Percentiles rank a stretch among this genome's conserved stretches.
These are phyloP conservation scores for Lepidurus couesii DNA, from an alignment of 1,140 invertebrate species.

Conservation along the genomic window DNA sequence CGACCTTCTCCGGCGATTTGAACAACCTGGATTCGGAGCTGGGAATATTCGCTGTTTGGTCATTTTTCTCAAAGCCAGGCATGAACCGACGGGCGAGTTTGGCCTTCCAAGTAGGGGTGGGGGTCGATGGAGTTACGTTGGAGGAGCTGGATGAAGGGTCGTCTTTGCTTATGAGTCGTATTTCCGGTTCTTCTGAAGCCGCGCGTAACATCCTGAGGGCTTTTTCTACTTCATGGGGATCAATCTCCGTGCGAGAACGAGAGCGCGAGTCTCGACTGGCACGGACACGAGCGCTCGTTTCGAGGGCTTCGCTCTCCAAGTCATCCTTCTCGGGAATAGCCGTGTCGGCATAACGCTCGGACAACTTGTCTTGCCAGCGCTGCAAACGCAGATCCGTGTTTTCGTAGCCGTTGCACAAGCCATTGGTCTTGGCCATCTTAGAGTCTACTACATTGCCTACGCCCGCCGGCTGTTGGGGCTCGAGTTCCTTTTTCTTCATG, in stretches of 20 bases:
- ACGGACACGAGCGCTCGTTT: slow-evolving; percentile 33
- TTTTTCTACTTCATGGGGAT: slow-evolving; percentile 38
- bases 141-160: background rate
- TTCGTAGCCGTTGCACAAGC: slow-evolving; percentile 43
- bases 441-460: slow-evolving; percentile 48
- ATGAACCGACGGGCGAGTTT: slow-evolving; percentile 12
- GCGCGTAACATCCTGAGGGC: slow-evolving; percentile 35
- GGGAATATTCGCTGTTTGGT: background rate
- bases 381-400: slow-evolving; percentile 57
- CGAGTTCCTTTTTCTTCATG: slow-evolving; percentile 27
- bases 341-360: slow-evolving; percentile 23
- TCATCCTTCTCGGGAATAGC: slow-evolving; percentile 31
- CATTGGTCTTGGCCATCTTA: slow-evolving; percentile 41
- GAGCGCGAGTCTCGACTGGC: slow-evolving; percentile 48
- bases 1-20: background rate
- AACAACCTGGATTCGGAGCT: background rate
- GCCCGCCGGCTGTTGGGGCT: slow-evolving; percentile 35
- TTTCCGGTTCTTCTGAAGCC: slow-evolving; percentile 27
- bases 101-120: background rate
- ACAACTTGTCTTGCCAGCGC: slow-evolving; percentile 52
- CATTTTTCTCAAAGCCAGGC: background rate
- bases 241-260: slow-evolving; percentile 39
- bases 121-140: too few species aligned
- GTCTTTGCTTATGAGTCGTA: background rate
- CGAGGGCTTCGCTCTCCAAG: slow-evolving; percentile 32